Conservation (phyloP, 2,888 invertebrate species). For the Encarsia formosa region DNA sequence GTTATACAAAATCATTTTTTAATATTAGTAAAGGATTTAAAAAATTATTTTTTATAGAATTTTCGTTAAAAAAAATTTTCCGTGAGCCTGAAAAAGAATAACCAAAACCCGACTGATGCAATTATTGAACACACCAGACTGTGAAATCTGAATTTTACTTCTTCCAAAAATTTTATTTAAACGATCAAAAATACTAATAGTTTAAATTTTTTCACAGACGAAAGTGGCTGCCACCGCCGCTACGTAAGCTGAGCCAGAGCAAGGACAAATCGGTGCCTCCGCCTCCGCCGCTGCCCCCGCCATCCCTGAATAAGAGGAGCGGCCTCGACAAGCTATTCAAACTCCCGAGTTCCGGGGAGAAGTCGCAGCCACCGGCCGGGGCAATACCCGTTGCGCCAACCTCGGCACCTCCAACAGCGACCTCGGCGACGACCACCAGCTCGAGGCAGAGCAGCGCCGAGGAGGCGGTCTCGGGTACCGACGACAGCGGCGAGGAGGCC, state of each 20-base stretch:
- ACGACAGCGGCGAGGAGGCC: background rate
- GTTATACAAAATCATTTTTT: too few species aligned
- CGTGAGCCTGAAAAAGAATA: too few species aligned
- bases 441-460: slow-evolving; percentile 20
- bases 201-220: slow-evolving; percentile 60
- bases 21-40: too few species aligned
- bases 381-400: too few species aligned
- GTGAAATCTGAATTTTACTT: too few species aligned
- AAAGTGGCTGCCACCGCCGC: slow-evolving; percentile 85
- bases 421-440: slow-evolving; percentile 43
- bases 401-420: slow-evolving; percentile 31
- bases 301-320: slow-evolving; percentile 63
- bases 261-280: slow-evolving; percentile 67
- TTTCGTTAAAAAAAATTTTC: too few species aligned
- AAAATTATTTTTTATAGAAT: too few species aligned
- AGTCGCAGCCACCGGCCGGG: slow-evolving; percentile 30
- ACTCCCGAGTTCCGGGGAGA: slow-evolving; percentile 53
- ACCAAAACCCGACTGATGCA: too few species aligned
- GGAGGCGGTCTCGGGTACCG: slow-evolving; percentile 2
- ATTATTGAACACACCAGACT: too few species aligned
- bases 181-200: too few species aligned
- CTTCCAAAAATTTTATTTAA: too few species aligned
- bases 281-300: slow-evolving; percentile 36
- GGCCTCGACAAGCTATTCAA: slow-evolving; percentile 81
- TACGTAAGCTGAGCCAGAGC: slow-evolving; percentile 84